A percentile compares a stretch with the other conserved stretches of the same genome.
phyloP scores from a whole-genome alignment of 2,888 invertebrate genomes.

The Melipona beecheii region DNA sequence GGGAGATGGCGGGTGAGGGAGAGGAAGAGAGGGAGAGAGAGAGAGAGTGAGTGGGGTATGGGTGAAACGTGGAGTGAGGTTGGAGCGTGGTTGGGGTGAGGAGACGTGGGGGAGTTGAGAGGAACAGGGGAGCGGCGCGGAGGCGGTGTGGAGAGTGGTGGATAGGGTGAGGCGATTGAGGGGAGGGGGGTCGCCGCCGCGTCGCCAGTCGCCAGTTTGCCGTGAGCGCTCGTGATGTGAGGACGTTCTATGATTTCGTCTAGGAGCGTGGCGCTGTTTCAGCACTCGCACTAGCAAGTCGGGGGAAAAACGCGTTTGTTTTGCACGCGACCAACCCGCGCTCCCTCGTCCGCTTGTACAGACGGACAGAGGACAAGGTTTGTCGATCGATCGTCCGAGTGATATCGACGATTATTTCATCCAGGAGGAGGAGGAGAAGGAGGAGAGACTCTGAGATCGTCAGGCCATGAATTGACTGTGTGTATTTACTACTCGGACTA shows the following conservation, averaged over 20 bases:
- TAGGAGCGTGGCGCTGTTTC: constrained; percentile 64
- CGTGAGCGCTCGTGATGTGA: constrained; percentile 92
- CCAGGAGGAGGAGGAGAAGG: neutral
- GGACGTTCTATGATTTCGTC: constrained; percentile 86
- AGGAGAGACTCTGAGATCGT: neutral
- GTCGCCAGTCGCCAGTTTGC: constrained; percentile 88
- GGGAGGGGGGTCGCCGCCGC: constrained; percentile 82
- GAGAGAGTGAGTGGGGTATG: constrained; percentile 82
- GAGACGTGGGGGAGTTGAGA: constrained; percentile 69
- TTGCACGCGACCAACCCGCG: constrained; percentile 5
- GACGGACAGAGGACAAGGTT: neutral
- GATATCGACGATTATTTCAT: neutral
- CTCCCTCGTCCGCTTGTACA: neutral
- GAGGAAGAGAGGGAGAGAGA: constrained; percentile 77
- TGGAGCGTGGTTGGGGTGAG: constrained; percentile 77
- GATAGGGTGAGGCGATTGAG: constrained; percentile 69
- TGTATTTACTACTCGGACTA: no score
- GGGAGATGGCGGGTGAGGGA: neutral
- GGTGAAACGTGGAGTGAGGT: constrained; percentile 79
- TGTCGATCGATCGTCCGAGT: neutral
- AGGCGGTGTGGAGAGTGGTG: constrained; percentile 66
- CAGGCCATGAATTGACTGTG: neutral
- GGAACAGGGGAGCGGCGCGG: constrained; percentile 68
- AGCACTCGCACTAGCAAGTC: constrained; percentile 47
- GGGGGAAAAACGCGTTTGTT: constrained; percentile 39